These are phyloP conservation scores for Penaeus vannamei DNA, from an alignment of 1,140 invertebrate species.

Conservation along the genomic window DNA sequence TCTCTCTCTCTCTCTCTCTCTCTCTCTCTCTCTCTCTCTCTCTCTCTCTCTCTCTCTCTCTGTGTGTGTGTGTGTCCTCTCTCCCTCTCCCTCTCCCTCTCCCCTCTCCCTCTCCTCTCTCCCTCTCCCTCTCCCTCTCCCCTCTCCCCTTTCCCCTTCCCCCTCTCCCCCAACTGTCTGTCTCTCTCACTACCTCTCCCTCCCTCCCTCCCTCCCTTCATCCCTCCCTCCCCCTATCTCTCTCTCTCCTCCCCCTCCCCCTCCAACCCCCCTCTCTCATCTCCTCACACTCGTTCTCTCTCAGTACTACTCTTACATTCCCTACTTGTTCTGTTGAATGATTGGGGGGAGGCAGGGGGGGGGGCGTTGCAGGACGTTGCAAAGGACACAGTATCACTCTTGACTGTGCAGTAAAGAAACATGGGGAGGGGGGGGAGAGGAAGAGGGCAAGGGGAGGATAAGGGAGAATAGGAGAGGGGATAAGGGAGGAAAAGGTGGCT, in stretches of 20 bases:
- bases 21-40: no score
- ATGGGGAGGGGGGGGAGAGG: no score
- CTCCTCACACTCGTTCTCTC: neutral
- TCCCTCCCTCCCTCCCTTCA: neutral
- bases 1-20: neutral
- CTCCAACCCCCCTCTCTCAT: neutral
- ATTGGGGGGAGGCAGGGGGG: no score
- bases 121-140: neutral
- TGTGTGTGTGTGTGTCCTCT: neutral
- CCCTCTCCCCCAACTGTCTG: neutral
- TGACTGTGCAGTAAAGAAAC: no score
- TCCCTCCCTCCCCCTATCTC: neutral
- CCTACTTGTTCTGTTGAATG: neutral
- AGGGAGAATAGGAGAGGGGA: no score
- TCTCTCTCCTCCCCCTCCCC: neutral
- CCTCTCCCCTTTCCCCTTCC: neutral
- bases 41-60: neutral
- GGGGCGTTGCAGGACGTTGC: no score
- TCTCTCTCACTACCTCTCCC: neutral
- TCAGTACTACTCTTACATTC: neutral
- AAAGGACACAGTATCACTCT: no score
- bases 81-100: constrained; percentile 12
- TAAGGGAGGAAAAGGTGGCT: no score
- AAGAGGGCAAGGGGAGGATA: no score
- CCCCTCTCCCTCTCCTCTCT: neutral